Evolutionary conservation across 2,888 invertebrate genomes (phyloP).

Genomic region (Sesia apiformis): DNA sequence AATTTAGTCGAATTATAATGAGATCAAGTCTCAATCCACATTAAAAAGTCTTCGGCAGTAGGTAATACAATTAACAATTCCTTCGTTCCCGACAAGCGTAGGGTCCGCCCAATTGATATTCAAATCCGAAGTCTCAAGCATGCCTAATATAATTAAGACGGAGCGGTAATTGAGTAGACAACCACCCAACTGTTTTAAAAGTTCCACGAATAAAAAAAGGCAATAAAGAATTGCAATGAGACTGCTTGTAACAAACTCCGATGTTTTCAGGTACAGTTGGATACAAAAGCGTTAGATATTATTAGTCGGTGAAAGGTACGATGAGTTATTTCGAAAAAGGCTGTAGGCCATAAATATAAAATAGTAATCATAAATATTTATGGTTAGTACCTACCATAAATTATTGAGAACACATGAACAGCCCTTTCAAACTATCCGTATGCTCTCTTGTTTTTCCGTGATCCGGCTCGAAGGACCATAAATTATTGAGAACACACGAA

Average conservation of each 20-base stretch:
- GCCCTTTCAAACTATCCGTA: too few relatives aligned
- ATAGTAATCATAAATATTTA: too few relatives aligned
- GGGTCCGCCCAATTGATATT: conserved; percentile 58
- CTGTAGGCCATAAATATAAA: too few relatives aligned
- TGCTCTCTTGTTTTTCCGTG: too few relatives aligned
- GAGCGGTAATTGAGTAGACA: conserved; percentile 60
- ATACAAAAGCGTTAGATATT: too few relatives aligned
- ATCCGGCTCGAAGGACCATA: too few relatives aligned
- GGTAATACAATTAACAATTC: conserved; percentile 63
- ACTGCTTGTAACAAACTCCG: background rate
- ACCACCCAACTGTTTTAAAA: conserved; percentile 32
- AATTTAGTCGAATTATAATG: conserved; percentile 13
- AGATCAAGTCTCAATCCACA: conserved; percentile 42
- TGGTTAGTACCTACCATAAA: too few relatives aligned
- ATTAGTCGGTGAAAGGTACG: too few relatives aligned
- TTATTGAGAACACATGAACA: too few relatives aligned
- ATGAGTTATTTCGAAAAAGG: too few relatives aligned
- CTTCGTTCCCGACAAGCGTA: conserved; percentile 43
- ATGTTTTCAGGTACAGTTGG: background rate
- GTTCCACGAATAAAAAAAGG: conserved; percentile 15
- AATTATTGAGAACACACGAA: too few relatives aligned
- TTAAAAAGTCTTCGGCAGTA: conserved; percentile 42
- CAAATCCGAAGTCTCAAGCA: conserved; percentile 56
- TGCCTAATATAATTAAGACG: conserved; percentile 64
- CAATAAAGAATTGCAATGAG: background rate